Conservation (phyloP, 1,140 invertebrate species). For the Ganaspis sp. region DNA sequence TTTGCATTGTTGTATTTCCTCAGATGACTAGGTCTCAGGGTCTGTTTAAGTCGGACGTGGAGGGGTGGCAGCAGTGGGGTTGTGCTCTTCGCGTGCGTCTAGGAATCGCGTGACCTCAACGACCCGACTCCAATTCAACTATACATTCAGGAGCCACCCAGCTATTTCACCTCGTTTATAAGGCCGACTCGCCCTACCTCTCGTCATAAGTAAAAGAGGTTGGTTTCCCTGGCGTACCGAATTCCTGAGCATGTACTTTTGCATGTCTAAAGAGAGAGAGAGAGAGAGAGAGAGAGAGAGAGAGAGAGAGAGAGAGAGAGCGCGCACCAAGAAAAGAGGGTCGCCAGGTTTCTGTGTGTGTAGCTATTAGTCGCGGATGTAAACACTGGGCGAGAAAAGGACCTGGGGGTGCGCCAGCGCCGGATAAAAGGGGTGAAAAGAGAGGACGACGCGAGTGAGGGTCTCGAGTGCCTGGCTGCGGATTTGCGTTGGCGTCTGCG, state of each 20-base stretch:
- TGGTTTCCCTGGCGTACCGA: conserved; percentile 25
- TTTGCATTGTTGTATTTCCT: conserved; percentile 9
- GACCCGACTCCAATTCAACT: conserved; percentile 40
- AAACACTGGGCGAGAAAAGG: conserved; percentile 53
- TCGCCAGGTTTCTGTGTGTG: conserved; percentile 43
- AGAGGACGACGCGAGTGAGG: background rate
- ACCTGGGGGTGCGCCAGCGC: conserved; percentile 38
- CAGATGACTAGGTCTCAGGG: conserved; percentile 26
- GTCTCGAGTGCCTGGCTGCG: conserved; percentile 43
- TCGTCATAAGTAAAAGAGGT: conserved; percentile 47
- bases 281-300: background rate
- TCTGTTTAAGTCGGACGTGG: conserved; percentile 16
- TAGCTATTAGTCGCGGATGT: conserved; percentile 59
- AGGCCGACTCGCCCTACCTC: conserved; percentile 50
- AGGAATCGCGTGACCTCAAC: conserved; percentile 46
- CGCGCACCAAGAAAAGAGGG: conserved; percentile 46
- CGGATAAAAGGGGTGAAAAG: conserved; percentile 41
- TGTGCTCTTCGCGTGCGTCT: conserved; percentile 12
- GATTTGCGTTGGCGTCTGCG: conserved; percentile 55
- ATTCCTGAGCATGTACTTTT: conserved; percentile 42
- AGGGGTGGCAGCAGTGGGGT: no score
- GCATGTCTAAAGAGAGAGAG: conserved; percentile 14
- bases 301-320: conserved; percentile 17
- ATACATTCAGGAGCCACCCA: background rate
- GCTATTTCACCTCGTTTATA: conserved; percentile 44